phyloP scores from a whole-genome alignment of 1,140 invertebrate species.

The Medauroidea extradentata region DNA sequence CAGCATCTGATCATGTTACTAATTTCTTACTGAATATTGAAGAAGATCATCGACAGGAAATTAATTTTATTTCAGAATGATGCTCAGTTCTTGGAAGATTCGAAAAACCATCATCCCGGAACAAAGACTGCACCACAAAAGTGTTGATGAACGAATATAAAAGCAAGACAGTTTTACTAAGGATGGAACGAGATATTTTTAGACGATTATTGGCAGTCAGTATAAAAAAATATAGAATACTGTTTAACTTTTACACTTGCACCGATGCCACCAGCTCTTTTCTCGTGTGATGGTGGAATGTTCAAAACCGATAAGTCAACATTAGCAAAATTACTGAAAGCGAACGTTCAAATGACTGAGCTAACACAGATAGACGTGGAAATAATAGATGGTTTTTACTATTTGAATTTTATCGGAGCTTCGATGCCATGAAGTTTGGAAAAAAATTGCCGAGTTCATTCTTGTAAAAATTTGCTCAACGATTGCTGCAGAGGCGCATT shows the following conservation, averaged over 20 bases:
- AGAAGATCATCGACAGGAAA: slow-evolving; percentile 23
- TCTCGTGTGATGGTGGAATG: slow-evolving; percentile 30
- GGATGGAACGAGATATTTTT: slow-evolving; percentile 35
- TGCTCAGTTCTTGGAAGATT: slow-evolving; percentile 24
- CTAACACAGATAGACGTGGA: not conserved
- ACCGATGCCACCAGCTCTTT: slow-evolving; percentile 32
- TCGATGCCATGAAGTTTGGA: slow-evolving; percentile 1
- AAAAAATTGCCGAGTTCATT: not conserved
- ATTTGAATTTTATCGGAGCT: not conserved
- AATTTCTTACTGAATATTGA: slow-evolving; percentile 27
- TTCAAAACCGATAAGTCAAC: slow-evolving; percentile 9
- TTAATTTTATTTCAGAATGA: slow-evolving; percentile 29
- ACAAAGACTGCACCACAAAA: no score
- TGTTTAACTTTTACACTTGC: slow-evolving; percentile 31
- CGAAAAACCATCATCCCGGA: slow-evolving; percentile 23
- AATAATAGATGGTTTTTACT: slow-evolving; percentile 11
- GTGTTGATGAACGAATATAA: slow-evolving; percentile 3
- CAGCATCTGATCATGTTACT: slow-evolving; percentile 22
- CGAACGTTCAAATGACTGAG: not conserved
- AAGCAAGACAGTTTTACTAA: slow-evolving; percentile 24
- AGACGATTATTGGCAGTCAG: slow-evolving; percentile 28
- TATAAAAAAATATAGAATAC: slow-evolving; percentile 32
- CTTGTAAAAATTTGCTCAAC: no score
- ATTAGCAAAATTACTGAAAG: not conserved
- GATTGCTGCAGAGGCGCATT: no score